These are phyloP conservation scores for Cataglyphis livida DNA, from an alignment of 2,888 invertebrate genomes.

Conservation along the genomic window DNA sequence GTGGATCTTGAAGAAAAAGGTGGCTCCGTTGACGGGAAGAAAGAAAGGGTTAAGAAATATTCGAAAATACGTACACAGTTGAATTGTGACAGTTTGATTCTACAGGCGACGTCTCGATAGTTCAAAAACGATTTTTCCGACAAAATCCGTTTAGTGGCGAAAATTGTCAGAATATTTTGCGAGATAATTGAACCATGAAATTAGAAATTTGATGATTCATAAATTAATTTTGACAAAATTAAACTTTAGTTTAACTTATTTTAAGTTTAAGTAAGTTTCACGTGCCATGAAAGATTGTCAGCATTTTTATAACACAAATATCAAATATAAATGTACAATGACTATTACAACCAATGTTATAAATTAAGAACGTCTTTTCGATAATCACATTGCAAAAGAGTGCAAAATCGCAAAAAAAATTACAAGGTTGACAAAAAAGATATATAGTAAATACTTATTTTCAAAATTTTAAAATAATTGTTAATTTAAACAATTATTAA, in stretches of 20 bases:
- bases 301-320: background rate
- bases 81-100: conserved; percentile 34
- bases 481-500: background rate
- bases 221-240: background rate
- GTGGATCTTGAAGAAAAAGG: conserved; percentile 50
- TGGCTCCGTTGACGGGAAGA: background rate
- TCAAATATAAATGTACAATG: background rate
- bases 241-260: background rate
- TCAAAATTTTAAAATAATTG: background rate
- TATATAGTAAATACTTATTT: background rate
- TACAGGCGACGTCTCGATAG: background rate
- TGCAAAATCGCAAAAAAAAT: background rate
- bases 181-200: background rate
- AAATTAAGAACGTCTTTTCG: background rate
- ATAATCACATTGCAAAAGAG: background rate
- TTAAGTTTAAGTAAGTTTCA: background rate
- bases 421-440: background rate
- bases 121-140: background rate
- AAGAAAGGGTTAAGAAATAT: conserved; percentile 49
- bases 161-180: background rate
- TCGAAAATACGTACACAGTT: conserved; percentile 40
- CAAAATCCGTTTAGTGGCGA: conserved; percentile 37
- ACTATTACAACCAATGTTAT: background rate
- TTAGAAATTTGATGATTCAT: background rate
- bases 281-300: background rate